Conservation (phyloP, 2,113 vertebrate genomes). For the Parus major region DNA sequence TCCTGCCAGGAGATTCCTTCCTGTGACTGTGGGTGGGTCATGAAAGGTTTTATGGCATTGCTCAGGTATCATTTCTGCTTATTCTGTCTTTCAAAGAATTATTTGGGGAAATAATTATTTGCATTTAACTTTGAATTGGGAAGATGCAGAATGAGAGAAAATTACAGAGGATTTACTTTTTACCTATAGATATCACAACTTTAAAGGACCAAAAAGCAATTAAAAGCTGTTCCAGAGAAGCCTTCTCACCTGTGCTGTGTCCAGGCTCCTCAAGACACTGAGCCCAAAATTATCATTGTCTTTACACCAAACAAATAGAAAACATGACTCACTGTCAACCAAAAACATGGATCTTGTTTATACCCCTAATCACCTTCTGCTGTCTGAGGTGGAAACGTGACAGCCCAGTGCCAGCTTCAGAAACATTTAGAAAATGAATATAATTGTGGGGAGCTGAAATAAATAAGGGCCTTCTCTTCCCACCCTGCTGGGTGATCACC, state of each 20-base stretch:
- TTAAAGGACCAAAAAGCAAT: background rate
- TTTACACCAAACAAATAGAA: background rate
- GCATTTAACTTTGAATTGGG: background rate
- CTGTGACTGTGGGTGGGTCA: background rate
- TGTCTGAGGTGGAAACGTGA: background rate
- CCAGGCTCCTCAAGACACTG: conserved; percentile 20
- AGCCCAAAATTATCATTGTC: conserved; percentile 34
- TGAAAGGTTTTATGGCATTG: background rate
- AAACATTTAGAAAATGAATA: conserved; percentile 21
- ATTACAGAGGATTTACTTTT: background rate
- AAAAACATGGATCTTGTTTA: background rate
- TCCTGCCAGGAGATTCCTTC: background rate
- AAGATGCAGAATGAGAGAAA: background rate
- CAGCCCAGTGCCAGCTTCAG: conserved; percentile 4
- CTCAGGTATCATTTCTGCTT: background rate
- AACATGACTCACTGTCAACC: background rate
- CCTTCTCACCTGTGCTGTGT: background rate
- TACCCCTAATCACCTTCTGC: background rate
- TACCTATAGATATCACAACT: background rate
- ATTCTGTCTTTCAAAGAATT: background rate
- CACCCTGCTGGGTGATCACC: conserved; percentile 25
- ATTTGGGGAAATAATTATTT: background rate
- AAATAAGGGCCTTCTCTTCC: conserved; percentile 26
- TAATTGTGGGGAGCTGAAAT: conserved; percentile 37
- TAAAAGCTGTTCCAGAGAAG: conserved; percentile 29